phyloP scores from a whole-genome alignment of 2,797 vertebrate genomes.

The Nannoperca obscura region DNA sequence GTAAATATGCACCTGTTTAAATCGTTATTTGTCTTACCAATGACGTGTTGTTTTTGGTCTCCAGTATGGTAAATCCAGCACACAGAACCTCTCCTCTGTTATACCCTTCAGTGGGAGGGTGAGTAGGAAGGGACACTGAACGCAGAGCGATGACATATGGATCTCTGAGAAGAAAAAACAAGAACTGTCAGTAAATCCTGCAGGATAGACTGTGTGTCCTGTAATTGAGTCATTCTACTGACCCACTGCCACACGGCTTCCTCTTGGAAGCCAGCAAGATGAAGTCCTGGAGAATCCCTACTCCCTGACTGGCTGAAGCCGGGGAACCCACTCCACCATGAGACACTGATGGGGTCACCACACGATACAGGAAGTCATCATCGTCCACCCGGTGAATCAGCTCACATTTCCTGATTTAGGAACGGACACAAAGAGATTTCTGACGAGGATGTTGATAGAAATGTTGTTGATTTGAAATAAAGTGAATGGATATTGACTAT shows the following conservation, averaged over 20 bases:
- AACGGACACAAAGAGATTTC: not conserved
- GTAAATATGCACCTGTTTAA: not conserved
- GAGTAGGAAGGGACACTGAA: constrained; percentile 90
- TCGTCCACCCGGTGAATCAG: constrained; percentile 89
- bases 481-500: not conserved
- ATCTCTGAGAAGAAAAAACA: constrained; percentile 82
- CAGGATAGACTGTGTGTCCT: not conserved
- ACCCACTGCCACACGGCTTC: constrained; percentile 91
- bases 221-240: constrained; percentile 26
- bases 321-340: constrained; percentile 74
- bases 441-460: not conserved
- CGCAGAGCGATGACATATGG: constrained; percentile 92
- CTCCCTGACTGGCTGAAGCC: constrained; percentile 74
- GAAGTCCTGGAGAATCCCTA: constrained; percentile 89
- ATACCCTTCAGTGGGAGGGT: constrained; percentile 73
- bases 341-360: constrained; percentile 85
- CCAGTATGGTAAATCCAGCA: constrained; percentile 93
- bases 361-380: constrained; percentile 91
- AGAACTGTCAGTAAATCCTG: not conserved
- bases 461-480: not conserved
- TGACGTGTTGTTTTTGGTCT: constrained; percentile 81
- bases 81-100: constrained; percentile 91
- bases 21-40: constrained; percentile 80
- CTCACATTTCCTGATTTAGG: constrained; percentile 84
- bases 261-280: constrained; percentile 91